Evolutionary conservation across 2,113 vertebrate genomes (phyloP), one percentile per base, ranked within the genome.

Genomic region (Cranoglanis bouderius): DNA sequence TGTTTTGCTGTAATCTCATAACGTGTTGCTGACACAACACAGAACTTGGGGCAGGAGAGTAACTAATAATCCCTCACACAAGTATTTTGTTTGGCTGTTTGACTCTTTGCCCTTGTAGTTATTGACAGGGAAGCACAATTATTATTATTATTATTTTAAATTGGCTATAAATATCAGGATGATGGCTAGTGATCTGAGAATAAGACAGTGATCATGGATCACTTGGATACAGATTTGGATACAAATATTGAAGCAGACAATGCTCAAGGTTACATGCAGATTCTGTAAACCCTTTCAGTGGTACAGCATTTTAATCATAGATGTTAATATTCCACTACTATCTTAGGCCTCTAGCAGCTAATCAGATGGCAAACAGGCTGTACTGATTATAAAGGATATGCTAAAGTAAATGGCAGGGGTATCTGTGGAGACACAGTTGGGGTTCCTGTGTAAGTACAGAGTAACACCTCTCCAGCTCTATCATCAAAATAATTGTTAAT

Each of bases 401-500:
- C 24, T 29, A 29, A 74, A n/a, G 78, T 35, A 81, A 81, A 82
- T 38, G 32, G 51, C 59, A 84, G 38, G 14, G 43, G 82, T 13
- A 43, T 84, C 6, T 7, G 26, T 67, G 14, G 43, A 61, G 40
- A 84, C 29, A 84, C 26, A 84, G 57, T 6, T 5, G 14, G 32
- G 26, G 5, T 70, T 84, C 10, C 59, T 49, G 61, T 67, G 26
- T 85, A 85, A 53, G 29, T 72, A 85, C 43, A 85, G 65, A 19
- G 63, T 85, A 85, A 72, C 18, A 85, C 63, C 29, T 51, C 43
- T 70, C 13, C n/a, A 51, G 61, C 63, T 32, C 63, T 51, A 85
- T 51, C 84, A 85, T 85, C 43, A 85, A 51, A 70, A 32, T n/a
- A 72, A 85, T 51, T 70, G 43, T 70, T 70, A 70, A 70, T 85